A percentile compares a stretch with the other conserved stretches of the same genome.
Conservation (phyloP, 2,888 invertebrate species). For the Caenorhabditis zanzibari region DNA sequence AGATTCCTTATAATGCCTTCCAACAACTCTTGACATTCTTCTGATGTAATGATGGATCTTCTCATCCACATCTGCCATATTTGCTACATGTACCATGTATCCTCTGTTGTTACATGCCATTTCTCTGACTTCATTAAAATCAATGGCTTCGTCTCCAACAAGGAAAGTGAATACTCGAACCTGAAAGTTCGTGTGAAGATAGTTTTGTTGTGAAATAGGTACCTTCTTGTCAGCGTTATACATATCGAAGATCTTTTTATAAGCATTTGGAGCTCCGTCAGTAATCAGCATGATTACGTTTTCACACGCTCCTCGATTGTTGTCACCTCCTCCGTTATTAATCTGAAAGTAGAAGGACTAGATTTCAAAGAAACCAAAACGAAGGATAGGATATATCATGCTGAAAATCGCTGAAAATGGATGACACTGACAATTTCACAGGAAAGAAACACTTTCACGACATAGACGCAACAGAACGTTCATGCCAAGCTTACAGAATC, state of each 20-base stretch:
- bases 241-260: constrained; percentile 92
- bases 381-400: constrained; percentile 23
- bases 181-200: constrained; percentile 85
- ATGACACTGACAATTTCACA: constrained; percentile 28
- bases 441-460: constrained; percentile 29
- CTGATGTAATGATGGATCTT: constrained; percentile 96
- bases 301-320: constrained; percentile 88
- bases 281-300: constrained; percentile 98
- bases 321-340: constrained; percentile 60
- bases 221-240: constrained; percentile 90
- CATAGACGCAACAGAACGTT: not conserved
- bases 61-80: constrained; percentile 97
- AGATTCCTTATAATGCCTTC: constrained; percentile 88
- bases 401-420: constrained; percentile 13
- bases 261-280: constrained; percentile 97
- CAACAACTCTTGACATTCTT: constrained; percentile 96
- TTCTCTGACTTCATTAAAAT: constrained; percentile 90
- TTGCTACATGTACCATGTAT: constrained; percentile 92
- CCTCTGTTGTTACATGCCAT: constrained; percentile 99
- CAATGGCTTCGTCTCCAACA: constrained; percentile 95
- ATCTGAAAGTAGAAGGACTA: constrained; percentile 37
- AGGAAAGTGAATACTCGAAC: constrained; percentile 98
- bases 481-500: constrained; percentile 74
- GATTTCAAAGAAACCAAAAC: not conserved
- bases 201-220: constrained; percentile 10